Evolutionary conservation across 2,797 vertebrate species (phyloP).

Genomic region (Amblyraja radiata): DNA sequence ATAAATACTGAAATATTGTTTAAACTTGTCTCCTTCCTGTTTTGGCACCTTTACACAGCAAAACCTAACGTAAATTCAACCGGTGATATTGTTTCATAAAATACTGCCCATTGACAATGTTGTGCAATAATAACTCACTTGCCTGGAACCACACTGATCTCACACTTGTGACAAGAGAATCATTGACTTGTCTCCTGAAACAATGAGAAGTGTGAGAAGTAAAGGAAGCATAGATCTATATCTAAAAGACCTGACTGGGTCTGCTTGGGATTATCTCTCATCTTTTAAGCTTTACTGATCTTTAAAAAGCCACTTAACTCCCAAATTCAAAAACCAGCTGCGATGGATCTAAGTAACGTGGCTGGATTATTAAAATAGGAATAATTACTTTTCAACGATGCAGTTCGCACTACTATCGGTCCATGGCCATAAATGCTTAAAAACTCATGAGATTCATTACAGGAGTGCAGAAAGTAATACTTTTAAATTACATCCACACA

Average conservation of each 20-base stretch:
- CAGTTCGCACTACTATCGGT: not conserved
- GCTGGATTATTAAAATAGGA: conserved; percentile 10
- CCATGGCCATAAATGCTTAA: not conserved
- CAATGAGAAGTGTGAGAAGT: conserved; percentile 34
- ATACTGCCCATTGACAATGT: not conserved
- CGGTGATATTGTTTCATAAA: not conserved
- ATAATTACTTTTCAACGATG: conserved; percentile 4
- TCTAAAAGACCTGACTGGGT: conserved; percentile 44
- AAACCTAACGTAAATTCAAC: conserved; percentile 3
- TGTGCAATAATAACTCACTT: not conserved
- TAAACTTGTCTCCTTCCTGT: not conserved
- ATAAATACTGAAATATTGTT: not conserved
- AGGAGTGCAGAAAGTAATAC: not conserved
- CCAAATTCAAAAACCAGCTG: conserved; percentile 43
- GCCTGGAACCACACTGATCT: conserved; percentile 42
- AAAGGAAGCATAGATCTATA: conserved; percentile 44
- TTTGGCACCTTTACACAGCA: conserved; percentile 5
- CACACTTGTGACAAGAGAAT: conserved; percentile 47
- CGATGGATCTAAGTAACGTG: conserved; percentile 11
- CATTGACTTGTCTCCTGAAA: conserved; percentile 43
- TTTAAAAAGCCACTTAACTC: conserved; percentile 46
- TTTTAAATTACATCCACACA: not conserved
- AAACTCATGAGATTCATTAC: not conserved
- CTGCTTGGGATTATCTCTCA: conserved; percentile 46
- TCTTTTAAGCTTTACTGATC: conserved; percentile 46